Percentiles rank a stretch among this genome's conserved stretches.
These are phyloP conservation scores for Sylvilagus bachmani DNA, from an alignment of 2,113 vertebrate species.

Conservation along the genomic window DNA sequence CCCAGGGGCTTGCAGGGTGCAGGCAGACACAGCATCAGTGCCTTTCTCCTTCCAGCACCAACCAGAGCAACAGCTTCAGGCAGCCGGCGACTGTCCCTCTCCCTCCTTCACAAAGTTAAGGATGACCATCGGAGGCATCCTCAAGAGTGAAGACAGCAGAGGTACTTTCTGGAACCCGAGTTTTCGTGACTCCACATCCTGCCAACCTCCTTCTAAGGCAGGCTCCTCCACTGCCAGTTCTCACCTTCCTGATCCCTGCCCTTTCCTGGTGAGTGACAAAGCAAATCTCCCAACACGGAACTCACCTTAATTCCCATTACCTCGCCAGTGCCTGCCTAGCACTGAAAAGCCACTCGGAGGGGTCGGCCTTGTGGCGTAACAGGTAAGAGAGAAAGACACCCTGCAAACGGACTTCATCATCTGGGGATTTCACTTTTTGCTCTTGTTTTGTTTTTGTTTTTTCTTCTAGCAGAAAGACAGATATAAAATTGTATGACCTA, in stretches of 20 bases:
- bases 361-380: too few species aligned
- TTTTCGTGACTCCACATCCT: neutral
- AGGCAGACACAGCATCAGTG: neutral
- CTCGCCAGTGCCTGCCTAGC: neutral
- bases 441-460: too few species aligned
- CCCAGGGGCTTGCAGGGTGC: neutral
- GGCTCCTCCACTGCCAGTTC: neutral
- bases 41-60: neutral
- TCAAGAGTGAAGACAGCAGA: neutral
- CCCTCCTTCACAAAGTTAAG: neutral
- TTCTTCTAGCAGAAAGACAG: too few species aligned
- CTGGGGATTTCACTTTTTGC: neutral
- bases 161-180: neutral
- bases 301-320: neutral
- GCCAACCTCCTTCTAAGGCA: neutral
- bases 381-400: neutral
- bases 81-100: neutral
- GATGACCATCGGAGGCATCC: neutral
- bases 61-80: neutral
- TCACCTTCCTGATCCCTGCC: too few species aligned
- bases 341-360: neutral
- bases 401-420: neutral
- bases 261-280: neutral
- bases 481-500: constrained; percentile 3
- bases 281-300: neutral